Evolutionary conservation across 2,888 invertebrate species (phyloP).

Genomic region (Xestia ashworthii): DNA sequence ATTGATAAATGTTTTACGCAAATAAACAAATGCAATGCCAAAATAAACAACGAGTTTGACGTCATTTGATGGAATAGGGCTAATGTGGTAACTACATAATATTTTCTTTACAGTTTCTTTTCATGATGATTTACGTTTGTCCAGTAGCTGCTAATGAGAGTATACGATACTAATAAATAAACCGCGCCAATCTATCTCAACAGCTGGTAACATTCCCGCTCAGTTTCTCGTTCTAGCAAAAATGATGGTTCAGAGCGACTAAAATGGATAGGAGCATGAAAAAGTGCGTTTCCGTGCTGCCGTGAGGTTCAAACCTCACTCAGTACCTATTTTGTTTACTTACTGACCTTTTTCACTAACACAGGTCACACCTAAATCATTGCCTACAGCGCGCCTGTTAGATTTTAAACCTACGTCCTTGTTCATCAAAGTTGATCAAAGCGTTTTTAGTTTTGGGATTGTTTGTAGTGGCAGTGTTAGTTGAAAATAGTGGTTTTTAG

Average conservation of each 20-base stretch:
- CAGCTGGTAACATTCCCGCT: no score
- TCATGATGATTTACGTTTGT: background rate
- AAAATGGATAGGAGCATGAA: no score
- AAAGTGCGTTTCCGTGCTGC: no score
- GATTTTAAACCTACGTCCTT: background rate
- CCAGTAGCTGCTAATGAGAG: background rate
- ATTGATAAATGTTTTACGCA: constrained; percentile 33
- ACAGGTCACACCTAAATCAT: no score
- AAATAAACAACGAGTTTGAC: constrained; percentile 25
- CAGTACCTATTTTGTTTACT: no score
- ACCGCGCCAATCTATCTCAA: background rate
- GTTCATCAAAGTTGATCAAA: background rate
- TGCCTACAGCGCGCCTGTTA: background rate
- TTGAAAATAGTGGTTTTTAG: background rate
- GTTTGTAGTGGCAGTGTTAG: no score
- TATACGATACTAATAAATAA: background rate
- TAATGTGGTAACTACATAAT: constrained; percentile 11
- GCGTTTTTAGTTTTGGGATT: background rate
- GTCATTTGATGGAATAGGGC: background rate
- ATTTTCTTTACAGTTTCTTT: background rate
- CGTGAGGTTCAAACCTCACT: no score
- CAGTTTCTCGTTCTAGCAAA: no score
- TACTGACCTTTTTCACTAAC: no score
- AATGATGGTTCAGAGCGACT: no score
- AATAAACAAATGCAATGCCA: constrained; percentile 36